A percentile compares a stretch with the other conserved stretches of the same genome.
These are phyloP conservation scores for Formica selysi DNA, from an alignment of 1,140 invertebrate genomes.

Conservation along the genomic window DNA sequence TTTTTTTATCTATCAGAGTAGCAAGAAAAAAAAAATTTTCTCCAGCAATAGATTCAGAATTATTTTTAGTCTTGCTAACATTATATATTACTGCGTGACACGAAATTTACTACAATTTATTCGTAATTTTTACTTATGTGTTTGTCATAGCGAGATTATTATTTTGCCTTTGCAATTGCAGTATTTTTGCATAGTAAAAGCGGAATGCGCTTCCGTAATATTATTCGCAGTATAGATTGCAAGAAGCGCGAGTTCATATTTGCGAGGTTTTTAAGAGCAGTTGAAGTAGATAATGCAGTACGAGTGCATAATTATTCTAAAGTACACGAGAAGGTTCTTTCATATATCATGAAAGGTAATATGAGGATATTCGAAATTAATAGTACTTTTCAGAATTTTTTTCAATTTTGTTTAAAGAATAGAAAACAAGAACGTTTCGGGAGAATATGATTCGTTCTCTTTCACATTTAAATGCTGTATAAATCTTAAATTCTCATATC, in stretches of 20 bases:
- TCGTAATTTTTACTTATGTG: not conserved
- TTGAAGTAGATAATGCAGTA: not conserved
- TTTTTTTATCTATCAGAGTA: not conserved
- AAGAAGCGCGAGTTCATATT: not conserved
- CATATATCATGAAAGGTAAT: not conserved
- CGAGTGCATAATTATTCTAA: constrained; percentile 16
- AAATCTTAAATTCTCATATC: not conserved
- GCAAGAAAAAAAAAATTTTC: not conserved
- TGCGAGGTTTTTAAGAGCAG: not conserved
- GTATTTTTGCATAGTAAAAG: not conserved
- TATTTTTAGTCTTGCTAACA: not conserved
- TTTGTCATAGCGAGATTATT: not conserved
- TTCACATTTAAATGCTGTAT: not conserved
- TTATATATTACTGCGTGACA: not conserved
- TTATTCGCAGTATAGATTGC: not conserved
- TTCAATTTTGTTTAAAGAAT: not conserved
- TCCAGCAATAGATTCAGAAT: not conserved
- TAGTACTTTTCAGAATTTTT: constrained; percentile 5
- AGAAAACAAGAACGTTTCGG: not conserved
- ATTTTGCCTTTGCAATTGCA: not conserved
- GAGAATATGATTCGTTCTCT: not conserved
- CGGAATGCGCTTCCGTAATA: not conserved
- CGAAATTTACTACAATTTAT: not conserved
- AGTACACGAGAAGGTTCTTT: not conserved
- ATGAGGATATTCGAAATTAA: not conserved